Conservation (phyloP, 2,113 vertebrate genomes). For the Ibidorhyncha struthersii region DNA sequence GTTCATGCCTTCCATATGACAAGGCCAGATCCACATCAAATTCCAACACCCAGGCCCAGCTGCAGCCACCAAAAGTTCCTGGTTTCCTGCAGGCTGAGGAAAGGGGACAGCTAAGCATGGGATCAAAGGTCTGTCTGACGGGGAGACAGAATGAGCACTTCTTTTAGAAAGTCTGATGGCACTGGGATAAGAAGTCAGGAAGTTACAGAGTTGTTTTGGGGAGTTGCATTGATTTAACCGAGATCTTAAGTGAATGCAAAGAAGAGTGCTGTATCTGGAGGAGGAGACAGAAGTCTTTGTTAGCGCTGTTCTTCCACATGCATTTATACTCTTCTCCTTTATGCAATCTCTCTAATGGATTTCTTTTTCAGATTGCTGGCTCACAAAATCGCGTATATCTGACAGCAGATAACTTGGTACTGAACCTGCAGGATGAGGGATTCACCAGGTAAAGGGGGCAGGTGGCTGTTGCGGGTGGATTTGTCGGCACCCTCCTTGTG, state of each 20-base stretch:
- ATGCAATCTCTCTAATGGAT: background rate
- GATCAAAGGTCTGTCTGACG: background rate
- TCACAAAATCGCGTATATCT: slow-evolving; percentile 95
- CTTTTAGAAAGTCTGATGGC: slow-evolving; percentile 67
- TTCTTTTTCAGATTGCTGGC: slow-evolving; percentile 78
- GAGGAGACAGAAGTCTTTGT: background rate
- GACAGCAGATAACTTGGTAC: slow-evolving; percentile 88
- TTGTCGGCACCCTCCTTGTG: background rate
- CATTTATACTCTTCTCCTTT: background rate
- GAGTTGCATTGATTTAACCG: background rate
- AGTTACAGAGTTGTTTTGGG: background rate
- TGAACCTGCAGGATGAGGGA: slow-evolving; percentile 88
- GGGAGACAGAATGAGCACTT: slow-evolving; percentile 45
- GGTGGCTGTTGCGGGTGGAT: background rate
- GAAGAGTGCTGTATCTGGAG: background rate
- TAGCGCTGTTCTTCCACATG: background rate
- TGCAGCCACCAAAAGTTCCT: slow-evolving; percentile 34
- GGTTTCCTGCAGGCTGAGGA: slow-evolving; percentile 23
- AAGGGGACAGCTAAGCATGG: background rate
- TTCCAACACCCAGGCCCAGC: background rate
- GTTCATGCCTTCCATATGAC: background rate
- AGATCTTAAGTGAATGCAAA: background rate
- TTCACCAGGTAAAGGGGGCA: slow-evolving; percentile 82
- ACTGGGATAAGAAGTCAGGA: background rate
- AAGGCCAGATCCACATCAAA: slow-evolving; percentile 61